These are phyloP conservation scores for Ericerus pela DNA, from an alignment of 1,140 invertebrate genomes.

Conservation along the genomic window DNA sequence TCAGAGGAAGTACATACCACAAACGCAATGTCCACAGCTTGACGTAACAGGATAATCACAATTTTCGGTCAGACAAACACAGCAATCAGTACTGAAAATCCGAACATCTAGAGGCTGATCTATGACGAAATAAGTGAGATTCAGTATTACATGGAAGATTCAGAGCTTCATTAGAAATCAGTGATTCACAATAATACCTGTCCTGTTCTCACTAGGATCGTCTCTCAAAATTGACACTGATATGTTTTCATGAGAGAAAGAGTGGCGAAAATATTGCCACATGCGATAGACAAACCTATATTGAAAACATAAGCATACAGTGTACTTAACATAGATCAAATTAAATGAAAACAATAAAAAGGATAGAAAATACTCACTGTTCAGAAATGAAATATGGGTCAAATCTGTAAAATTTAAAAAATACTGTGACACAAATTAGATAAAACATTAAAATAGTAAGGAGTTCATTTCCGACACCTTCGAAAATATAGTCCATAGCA, in stretches of 20 bases:
- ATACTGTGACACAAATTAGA: not conserved
- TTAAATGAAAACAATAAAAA: not conserved
- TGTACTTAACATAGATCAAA: not conserved
- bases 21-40: not conserved
- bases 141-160: not conserved
- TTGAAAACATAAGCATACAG: not conserved
- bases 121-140: not conserved
- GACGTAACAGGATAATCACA: not conserved
- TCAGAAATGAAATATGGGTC: not conserved
- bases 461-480: constrained; percentile 5
- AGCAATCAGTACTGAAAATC: constrained; percentile 3
- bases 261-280: not conserved
- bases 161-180: not conserved
- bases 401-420: not conserved
- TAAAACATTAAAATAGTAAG: not conserved
- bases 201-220: not conserved
- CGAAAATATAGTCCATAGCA: not conserved
- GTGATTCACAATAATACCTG: not conserved
- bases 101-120: not conserved
- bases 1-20: not conserved
- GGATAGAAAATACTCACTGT: not conserved
- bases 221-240: not conserved
- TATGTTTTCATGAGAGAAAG: not conserved
- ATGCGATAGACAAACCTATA: not conserved
- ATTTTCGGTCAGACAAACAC: constrained; percentile 1